Evolutionary conservation across 2,888 invertebrate species (phyloP), one percentile per base, ranked within the genome.

Genomic region (Sceliomorpha sp.): DNA sequence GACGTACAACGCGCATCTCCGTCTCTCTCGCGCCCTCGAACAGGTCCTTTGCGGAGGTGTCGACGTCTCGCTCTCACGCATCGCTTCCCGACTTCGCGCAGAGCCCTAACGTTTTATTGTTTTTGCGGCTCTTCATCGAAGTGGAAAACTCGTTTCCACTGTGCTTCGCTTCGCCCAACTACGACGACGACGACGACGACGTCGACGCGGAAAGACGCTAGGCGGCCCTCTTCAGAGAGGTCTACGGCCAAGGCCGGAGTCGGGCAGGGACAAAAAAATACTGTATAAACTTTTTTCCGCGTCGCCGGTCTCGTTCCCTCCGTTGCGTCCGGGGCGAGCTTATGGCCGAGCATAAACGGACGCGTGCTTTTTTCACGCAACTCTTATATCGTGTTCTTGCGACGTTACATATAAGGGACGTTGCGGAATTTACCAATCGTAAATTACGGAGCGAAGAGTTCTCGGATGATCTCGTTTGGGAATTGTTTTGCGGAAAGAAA

Each of bases 91-190:
- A n/a, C n/a, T n/a, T n/a, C n/a, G n/a, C n/a, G n/a, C n/a, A n/a
- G 26, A 7, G 27, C 50, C 45, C 50, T 45, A 47, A 50, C 59
- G 40, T 64, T 63, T 58, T 51, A 70, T 72, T 73, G 75, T 73
- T 76, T 76, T 73, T 76, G 58, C 59, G 51, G 56, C 63, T 51
- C 73, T 71, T 70, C 75, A 64, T 48, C 70, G 58, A 70, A 76
- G 70, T 72, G 76, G 76, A 76, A 76, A 76, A 73, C 74, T 73
- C 68, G 76, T 76, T 76, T 74, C 73, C 74, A 55, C 51, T 34
- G 45, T 34, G 40, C 39, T 48, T 68, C 58, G 44, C 36, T 37
- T 42, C 50, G 55, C n/a, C n/a, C n/a, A n/a, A n/a, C n/a, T n/a
- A n/a, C n/a, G n/a, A n/a, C n/a, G n/a, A n/a, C n/a, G n/a, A n/a